A percentile compares a stretch with the other conserved stretches of the same genome.
Conservation (phyloP, 1,140 invertebrate genomes). For the Drosophila insularis region DNA sequence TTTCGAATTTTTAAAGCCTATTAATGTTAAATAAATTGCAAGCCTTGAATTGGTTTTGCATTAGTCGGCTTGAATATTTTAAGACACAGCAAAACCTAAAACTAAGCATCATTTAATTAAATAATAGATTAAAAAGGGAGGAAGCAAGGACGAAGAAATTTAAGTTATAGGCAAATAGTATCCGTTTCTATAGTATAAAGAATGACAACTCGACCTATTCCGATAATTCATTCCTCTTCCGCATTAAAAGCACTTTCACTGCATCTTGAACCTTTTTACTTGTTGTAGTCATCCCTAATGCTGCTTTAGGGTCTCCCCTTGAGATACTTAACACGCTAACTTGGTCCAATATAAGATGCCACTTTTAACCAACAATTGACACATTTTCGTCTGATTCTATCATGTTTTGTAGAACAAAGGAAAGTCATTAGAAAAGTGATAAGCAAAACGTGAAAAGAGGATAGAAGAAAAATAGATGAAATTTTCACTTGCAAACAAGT, state of each 20-base stretch:
- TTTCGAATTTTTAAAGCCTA: neutral
- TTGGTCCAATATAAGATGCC: conserved; percentile 38
- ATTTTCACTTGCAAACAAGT: conserved; percentile 36
- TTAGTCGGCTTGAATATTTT: no score
- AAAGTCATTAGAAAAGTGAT: conserved; percentile 71
- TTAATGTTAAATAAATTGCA: no score
- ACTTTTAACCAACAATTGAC: conserved; percentile 45
- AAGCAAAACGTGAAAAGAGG: conserved; percentile 51
- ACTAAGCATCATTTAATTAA: no score
- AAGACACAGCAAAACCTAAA: no score
- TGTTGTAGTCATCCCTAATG: neutral
- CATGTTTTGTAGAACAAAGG: conserved; percentile 32
- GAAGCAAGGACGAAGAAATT: no score
- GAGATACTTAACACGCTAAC: conserved; percentile 16
- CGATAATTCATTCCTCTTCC: neutral
- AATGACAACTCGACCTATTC: neutral
- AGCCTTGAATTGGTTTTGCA: no score
- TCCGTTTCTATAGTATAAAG: neutral
- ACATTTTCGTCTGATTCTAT: conserved; percentile 29
- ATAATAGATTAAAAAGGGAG: no score
- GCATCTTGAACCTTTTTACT: neutral
- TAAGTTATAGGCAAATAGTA: no score
- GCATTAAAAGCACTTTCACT: neutral
- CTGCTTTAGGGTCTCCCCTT: neutral
- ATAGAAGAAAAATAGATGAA: conserved; percentile 4